Evolutionary conservation across 2,797 vertebrate genomes (phyloP), one percentile per base, ranked within the genome.

Genomic region (Lates japonicus): DNA sequence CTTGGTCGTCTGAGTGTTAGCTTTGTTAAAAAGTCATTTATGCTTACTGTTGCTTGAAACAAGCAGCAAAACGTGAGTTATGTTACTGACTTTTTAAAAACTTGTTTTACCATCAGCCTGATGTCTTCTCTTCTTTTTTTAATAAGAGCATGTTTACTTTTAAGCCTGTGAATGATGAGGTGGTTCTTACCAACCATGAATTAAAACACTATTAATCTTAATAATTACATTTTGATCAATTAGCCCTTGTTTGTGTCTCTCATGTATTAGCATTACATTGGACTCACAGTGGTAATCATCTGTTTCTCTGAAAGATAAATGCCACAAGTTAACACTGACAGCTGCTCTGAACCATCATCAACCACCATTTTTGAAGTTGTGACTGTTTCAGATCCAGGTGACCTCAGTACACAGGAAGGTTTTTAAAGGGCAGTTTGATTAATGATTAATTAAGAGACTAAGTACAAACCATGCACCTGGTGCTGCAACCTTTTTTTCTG

Each of bases 1-100:
- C 25, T 51, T 39, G 33, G 46, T 48, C 61, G 66, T 75, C 37
- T 49, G 55, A 60, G 33, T 70, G 46, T 64, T 70, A 20, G 55
- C 64, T 68, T 81, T 71, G 75, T 78, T 72, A 60, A 77, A 72
- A 61, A 55, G 60, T 69, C 0, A 52, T 66, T 60, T 63, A 58
- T 68, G 58, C 35, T 54, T 71, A 7, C 33, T 67, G 14, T 35
- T 49, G 54, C 63, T 58, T 64, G 46, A 80, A 80, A 82, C 37
- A 35, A 51, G 73, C 70, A 54, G 61, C 37, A 61, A 20, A 74
- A 54, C 73, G 19, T 20, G 70, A 68, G 8, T 65, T 6, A 55
- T 17, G 9, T 25, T 44, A 8, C 22, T 14, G 4, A 7, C 1
- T 22, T 44, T 42, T 29, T 49, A 19, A 20, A 1, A 33, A 25